Conservation (phyloP, 1,140 invertebrate genomes). For the Acromyrmex charruanus region DNA sequence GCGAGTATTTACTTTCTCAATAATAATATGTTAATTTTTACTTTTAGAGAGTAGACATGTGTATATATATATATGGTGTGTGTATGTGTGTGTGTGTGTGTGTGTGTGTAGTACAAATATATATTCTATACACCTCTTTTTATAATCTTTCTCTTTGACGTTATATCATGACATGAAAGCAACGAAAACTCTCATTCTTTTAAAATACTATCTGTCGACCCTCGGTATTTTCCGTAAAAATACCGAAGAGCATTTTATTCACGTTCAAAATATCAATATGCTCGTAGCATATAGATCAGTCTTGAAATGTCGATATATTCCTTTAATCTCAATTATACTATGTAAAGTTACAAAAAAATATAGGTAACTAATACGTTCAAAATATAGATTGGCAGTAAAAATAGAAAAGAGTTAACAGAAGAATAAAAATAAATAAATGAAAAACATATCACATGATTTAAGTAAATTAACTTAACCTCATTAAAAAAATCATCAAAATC, state of each 20-base stretch:
- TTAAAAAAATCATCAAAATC: no score
- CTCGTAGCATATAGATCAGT: neutral
- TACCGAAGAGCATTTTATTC: neutral
- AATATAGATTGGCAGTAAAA: neutral
- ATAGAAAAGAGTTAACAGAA: neutral
- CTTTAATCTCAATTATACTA: neutral
- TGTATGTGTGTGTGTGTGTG: no score
- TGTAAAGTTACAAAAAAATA: neutral
- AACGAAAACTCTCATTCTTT: neutral
- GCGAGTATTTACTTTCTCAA: no score
- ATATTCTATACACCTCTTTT: neutral
- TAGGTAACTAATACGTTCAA: neutral
- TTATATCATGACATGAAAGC: neutral
- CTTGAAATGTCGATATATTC: neutral
- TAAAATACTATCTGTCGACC: neutral
- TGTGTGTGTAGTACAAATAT: no score
- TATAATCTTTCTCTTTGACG: neutral
- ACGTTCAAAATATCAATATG: conserved; percentile 8
- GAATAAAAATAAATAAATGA: no score
- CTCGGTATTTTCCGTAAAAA: neutral
- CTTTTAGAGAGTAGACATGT: no score
- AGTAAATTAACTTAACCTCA: no score
- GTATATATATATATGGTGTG: no score
- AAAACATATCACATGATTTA: neutral
- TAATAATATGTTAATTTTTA: no score